Base-by-base conservation (phyloP, 1,140 invertebrate species). In the Probaryconus sp. region DNA sequence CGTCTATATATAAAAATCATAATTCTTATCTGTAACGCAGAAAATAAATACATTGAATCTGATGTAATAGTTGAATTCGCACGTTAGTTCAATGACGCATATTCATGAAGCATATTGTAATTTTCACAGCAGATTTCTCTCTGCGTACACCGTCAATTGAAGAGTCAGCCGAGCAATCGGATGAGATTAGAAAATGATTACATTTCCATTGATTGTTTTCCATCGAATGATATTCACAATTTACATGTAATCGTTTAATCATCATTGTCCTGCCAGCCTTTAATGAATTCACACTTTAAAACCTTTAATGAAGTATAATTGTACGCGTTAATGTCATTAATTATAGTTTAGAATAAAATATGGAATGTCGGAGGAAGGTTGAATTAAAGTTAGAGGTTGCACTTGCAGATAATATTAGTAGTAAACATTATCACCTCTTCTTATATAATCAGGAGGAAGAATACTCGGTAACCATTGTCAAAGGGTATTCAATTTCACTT, bases 51-150 rank as follows among this genome's bases (percentile, higher is more conserved):
- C 67, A 63, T 48, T 48, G 47, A 55, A 40, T 37, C 17, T 70
- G 67, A 70, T 28, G 31, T 56, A 70, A 70, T 26, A 45, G 26
- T 26, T 37, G 42, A 55, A 55, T 70, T 70, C 67, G 50, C 67
- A 70, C 58, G 43, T 70, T 63, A 63, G 56, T 48, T 70, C 48
- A 61, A 70, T 63, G 33, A 55, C 58, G 67, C 67, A 70, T 70
- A 70, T 70, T 70, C 67, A 70, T 70, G 58, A 63, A 70, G 67
- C 20, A 21, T 48, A 70, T 70, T 70, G 38, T 63, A 40, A 70
- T 61, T 37, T 70, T 63, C 48, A 55, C 40, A 70, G 13, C 33
- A 56, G 48, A 61, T 70, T 53, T 70, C 48, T 51, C 38, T 61
- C n/a, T n/a, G 1, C 13, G 11, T 4, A 20, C 14, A 28, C 40